Percentiles rank a stretch among this genome's conserved stretches.
phyloP scores from a whole-genome alignment of 30 jellyfish, hydroid and myxozoan genomes.

The Morbakka virulenta region DNA sequence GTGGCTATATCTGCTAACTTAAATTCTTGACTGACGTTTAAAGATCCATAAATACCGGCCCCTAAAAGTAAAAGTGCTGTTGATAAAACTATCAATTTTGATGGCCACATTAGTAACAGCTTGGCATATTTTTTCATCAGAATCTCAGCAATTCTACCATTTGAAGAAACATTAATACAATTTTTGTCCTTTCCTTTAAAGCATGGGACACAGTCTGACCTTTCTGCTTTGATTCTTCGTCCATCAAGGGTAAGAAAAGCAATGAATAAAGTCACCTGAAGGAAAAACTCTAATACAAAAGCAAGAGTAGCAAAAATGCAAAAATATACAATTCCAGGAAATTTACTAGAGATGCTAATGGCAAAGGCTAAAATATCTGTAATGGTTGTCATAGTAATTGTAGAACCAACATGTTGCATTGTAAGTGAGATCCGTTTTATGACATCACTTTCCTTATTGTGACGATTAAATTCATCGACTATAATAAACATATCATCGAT shows the following conservation, averaged over 20 bases:
- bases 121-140: constrained; percentile 25
- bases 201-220: constrained; percentile 49
- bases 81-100: constrained; percentile 14
- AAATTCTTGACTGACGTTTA: constrained; percentile 56
- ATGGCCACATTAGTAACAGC: constrained; percentile 9
- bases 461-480: constrained; percentile 46
- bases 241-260: constrained; percentile 46
- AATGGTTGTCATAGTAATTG: constrained; percentile 77
- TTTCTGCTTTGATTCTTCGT: constrained; percentile 43
- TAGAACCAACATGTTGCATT: constrained; percentile 62
- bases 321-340: constrained; percentile 63
- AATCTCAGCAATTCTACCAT: background rate
- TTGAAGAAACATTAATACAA: background rate
- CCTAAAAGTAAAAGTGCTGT: constrained; percentile 30
- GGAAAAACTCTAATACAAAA: constrained; percentile 29
- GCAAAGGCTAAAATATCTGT: constrained; percentile 62
- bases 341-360: constrained; percentile 41
- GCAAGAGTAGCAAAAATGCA: constrained; percentile 50
- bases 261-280: constrained; percentile 51
- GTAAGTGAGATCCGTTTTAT: constrained; percentile 51
- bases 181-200: background rate
- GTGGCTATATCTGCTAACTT: constrained; percentile 46
- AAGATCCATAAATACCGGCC: constrained; percentile 48
- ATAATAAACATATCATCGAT: constrained; percentile 53
- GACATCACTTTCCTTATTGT: constrained; percentile 11